These are phyloP conservation scores for Psittacus erithacus DNA, from an alignment of 2,113 vertebrate genomes.

Conservation along the genomic window DNA sequence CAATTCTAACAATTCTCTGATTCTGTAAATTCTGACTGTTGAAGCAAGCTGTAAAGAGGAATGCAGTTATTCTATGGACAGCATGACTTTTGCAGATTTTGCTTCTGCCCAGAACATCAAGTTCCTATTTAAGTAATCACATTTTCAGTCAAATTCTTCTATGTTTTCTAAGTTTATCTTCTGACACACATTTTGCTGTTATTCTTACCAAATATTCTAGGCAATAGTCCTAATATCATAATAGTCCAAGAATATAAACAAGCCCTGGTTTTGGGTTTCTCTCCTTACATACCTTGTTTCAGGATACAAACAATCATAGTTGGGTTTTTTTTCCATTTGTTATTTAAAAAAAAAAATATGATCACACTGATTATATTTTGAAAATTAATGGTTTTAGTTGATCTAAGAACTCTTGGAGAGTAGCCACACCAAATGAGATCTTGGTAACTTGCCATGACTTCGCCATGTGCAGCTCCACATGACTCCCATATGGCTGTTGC, in stretches of 20 bases:
- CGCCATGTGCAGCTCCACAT: conserved; percentile 16
- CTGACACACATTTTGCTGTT: neutral
- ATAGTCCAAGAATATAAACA: neutral
- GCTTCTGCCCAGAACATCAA: neutral
- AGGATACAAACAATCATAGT: neutral
- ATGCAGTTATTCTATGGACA: neutral
- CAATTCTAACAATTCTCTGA: neutral
- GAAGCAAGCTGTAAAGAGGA: neutral
- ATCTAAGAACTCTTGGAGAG: conserved; percentile 30
- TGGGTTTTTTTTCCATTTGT: neutral
- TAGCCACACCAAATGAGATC: conserved; percentile 51
- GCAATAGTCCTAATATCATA: neutral
- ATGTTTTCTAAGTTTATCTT: neutral
- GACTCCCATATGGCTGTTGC: conserved; percentile 44
- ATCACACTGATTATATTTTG: conserved; percentile 17
- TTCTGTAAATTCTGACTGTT: neutral
- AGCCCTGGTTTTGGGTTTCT: neutral
- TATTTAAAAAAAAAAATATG: neutral
- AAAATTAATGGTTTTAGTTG: conserved; percentile 34
- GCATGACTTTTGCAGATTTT: neutral
- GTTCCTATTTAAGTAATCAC: neutral
- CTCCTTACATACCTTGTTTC: neutral
- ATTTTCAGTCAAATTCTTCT: neutral
- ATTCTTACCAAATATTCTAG: neutral
- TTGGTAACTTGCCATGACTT: conserved; percentile 40